phyloP scores from a whole-genome alignment of 2,888 invertebrate species.

The Pristionchus entomophagus region DNA sequence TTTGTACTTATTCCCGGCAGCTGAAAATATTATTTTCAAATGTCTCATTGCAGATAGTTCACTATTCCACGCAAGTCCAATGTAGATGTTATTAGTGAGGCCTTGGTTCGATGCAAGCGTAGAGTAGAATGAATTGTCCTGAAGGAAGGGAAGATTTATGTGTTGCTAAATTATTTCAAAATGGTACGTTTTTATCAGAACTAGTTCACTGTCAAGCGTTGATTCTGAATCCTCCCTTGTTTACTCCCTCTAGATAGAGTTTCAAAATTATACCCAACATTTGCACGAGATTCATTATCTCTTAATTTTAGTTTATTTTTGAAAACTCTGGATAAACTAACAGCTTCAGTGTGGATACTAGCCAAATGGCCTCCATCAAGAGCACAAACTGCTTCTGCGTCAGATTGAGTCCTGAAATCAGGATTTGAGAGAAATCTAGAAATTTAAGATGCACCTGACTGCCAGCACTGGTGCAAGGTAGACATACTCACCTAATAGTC shows the following conservation, averaged over 20 bases:
- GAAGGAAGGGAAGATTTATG: no score
- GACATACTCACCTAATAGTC: neutral
- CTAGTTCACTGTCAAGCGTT: no score
- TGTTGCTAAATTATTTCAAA: no score
- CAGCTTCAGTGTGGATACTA: conserved; percentile 18
- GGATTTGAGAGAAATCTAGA: neutral
- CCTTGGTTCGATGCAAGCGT: neutral
- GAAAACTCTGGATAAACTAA: no score
- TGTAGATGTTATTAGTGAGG: neutral
- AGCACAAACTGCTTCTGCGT: neutral
- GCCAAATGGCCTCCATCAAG: conserved; percentile 23
- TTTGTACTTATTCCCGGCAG: neutral
- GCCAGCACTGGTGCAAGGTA: no score
- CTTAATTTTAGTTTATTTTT: no score
- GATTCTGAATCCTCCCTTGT: no score
- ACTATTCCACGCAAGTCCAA: conserved; percentile 31
- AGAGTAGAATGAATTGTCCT: conserved; percentile 16
- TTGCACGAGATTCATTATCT: no score
- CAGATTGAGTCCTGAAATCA: neutral
- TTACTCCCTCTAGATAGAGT: no score
- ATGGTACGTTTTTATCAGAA: no score
- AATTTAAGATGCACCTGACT: no score
- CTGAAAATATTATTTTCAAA: neutral
- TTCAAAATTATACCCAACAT: no score
- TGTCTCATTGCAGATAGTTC: neutral